Evolutionary conservation across 2,888 invertebrate species (phyloP), one percentile per base, ranked within the genome.

Genomic region (Drosophila ochracea): DNA sequence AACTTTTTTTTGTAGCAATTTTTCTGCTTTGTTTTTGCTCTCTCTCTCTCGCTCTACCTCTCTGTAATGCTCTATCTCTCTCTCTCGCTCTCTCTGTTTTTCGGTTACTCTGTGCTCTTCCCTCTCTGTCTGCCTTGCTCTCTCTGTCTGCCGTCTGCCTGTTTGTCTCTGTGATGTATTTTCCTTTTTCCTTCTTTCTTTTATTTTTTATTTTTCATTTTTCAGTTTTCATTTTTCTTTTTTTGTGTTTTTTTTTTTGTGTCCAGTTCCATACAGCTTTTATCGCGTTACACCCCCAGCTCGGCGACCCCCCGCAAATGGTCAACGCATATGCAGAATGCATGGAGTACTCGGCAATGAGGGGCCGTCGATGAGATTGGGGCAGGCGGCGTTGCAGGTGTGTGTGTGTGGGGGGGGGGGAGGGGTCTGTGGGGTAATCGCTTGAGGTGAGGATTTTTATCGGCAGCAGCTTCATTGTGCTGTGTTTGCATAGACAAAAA

Each of bases 391-490:
- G 41, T 41, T 10, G n/a, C 41, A 47, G 21, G 47, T 47, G 21
- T 21, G 47, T 19, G n/a, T 19, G 10, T 7, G 39, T 35, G 35
- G 9, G 4, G 11, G 11, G 2, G 0, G 4, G 9, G 9, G 7
- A 10, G 19, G 55, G 19, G 6, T 25, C 3, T 28, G 28, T 13
- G 19, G 49, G 31, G 3, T 55, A 47, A 62, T 65, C 66, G 73
- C 80, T 77, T 65, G 80, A 80, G 80, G 82, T 81, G 50, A 71
- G 83, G 75, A 79, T 77, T 81, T 84, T 84, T 84, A 84, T 84
- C 84, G 84, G 86, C 81, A 79, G 78, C 79, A 66, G 68, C 79
- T 68, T 72, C 66, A 75, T 78, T 78, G 78, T 75, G 75, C 68
- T 41, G 28, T 53, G 70, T 80, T 76, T 76, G 80, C 74, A 66